Evolutionary conservation across 1,140 invertebrate genomes (phyloP).

Genomic region (Rhyzopertha dominica): DNA sequence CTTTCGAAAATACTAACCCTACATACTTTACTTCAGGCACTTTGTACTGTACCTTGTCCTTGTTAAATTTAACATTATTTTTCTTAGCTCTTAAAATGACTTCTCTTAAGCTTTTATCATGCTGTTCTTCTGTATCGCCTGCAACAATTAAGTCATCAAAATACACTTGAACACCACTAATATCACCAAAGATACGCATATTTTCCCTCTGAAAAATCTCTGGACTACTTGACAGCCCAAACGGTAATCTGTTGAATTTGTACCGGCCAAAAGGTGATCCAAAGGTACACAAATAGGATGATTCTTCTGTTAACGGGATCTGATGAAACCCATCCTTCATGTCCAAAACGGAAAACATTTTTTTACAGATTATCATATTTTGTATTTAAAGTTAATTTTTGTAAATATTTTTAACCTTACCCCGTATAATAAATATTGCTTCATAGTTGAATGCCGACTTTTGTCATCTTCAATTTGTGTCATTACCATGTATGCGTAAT

Average conservation of each 20-base stretch:
- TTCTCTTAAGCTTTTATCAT: constrained; percentile 22
- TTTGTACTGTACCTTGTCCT: constrained; percentile 28
- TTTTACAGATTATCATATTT: no score
- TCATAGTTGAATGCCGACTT: no score
- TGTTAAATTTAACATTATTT: constrained; percentile 39
- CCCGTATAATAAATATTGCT: no score
- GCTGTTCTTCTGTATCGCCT: constrained; percentile 24
- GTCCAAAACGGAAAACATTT: constrained; percentile 45
- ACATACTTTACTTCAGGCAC: constrained; percentile 36
- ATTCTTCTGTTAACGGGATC: constrained; percentile 42
- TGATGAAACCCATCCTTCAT: constrained; percentile 45
- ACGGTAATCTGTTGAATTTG: constrained; percentile 33
- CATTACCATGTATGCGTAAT: no score
- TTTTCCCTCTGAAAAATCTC: constrained; percentile 41
- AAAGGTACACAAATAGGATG: constrained; percentile 45
- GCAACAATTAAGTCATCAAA: constrained; percentile 40
- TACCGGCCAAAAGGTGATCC: constrained; percentile 32
- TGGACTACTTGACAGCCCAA: constrained; percentile 36
- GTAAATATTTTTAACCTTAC: no score
- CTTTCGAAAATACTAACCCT: constrained; percentile 26
- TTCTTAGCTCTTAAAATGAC: constrained; percentile 23
- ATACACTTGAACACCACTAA: constrained; percentile 33
- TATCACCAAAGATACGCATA: constrained; percentile 32
- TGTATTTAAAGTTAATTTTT: no score
- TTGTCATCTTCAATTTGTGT: no score